A percentile compares a stretch with the other conserved stretches of the same genome.
phyloP scores from a whole-genome alignment of 2,888 invertebrate genomes.

The Miltochrista miniata region DNA sequence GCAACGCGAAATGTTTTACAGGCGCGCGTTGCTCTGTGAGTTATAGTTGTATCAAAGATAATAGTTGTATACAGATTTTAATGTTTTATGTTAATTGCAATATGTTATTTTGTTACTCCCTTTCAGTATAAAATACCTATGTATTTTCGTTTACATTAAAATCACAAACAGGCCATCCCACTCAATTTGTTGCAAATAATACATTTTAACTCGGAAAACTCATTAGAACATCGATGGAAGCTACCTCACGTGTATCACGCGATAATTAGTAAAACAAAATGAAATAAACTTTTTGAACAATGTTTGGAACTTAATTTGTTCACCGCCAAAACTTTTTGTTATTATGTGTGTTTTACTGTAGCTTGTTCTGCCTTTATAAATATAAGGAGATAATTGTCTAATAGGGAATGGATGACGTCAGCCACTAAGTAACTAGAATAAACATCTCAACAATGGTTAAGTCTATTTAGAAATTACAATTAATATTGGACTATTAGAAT shows the following conservation, averaged over 20 bases:
- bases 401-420: too few relatives aligned
- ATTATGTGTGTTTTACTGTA: neutral
- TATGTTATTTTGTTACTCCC: too few relatives aligned
- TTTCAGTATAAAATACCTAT: neutral
- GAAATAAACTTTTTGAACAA: neutral
- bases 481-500: too few relatives aligned
- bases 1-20: too few relatives aligned
- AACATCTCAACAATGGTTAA: too few relatives aligned
- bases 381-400: neutral
- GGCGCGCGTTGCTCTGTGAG: too few relatives aligned
- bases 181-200: neutral
- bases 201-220: conserved; percentile 12
- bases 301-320: neutral
- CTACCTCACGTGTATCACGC: conserved; percentile 22
- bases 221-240: conserved; percentile 20
- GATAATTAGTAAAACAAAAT: conserved; percentile 14
- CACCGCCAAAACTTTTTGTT: neutral
- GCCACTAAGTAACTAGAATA: too few relatives aligned
- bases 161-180: neutral
- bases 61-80: too few relatives aligned
- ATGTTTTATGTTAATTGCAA: too few relatives aligned
- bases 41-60: too few relatives aligned
- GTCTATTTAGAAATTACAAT: too few relatives aligned
- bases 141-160: neutral
- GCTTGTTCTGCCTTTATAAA: neutral